Conservation (phyloP, 2,888 invertebrate species). For the Drosophila paramelanica region DNA sequence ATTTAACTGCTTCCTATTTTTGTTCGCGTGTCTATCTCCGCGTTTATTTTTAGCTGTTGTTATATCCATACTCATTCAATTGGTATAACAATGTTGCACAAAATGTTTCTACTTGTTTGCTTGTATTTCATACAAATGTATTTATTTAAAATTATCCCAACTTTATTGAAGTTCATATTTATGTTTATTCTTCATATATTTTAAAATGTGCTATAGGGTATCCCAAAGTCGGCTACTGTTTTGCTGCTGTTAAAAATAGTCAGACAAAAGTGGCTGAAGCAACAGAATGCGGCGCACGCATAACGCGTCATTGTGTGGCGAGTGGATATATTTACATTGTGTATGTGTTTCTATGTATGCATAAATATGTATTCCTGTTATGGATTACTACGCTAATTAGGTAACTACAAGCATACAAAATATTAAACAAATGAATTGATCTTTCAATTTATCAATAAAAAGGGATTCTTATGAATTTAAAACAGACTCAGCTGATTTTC, state of each 20-base stretch:
- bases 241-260: conserved; percentile 47
- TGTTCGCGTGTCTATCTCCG: conserved; percentile 15
- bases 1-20: conserved; percentile 66
- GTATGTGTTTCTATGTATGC: not conserved
- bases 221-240: conserved; percentile 1
- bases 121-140: not conserved
- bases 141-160: not conserved
- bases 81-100: not conserved
- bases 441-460: conserved; percentile 30
- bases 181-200: not conserved
- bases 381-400: conserved; percentile 3
- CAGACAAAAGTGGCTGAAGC: conserved; percentile 12
- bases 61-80: not conserved
- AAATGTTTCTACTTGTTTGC: not conserved
- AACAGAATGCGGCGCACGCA: conserved; percentile 21
- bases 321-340: not conserved
- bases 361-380: not conserved
- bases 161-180: not conserved
- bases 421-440: conserved; percentile 32
- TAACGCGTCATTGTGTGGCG: conserved; percentile 18
- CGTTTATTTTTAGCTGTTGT: not conserved
- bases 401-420: not conserved
- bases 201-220: not conserved
- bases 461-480: conserved; percentile 26
- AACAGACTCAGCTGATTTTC: conserved; percentile 22